A percentile compares a stretch with the other conserved stretches of the same genome.
These are phyloP conservation scores for Dasypus novemcinctus DNA, from an alignment of 2,113 vertebrate genomes.

Conservation along the genomic window DNA sequence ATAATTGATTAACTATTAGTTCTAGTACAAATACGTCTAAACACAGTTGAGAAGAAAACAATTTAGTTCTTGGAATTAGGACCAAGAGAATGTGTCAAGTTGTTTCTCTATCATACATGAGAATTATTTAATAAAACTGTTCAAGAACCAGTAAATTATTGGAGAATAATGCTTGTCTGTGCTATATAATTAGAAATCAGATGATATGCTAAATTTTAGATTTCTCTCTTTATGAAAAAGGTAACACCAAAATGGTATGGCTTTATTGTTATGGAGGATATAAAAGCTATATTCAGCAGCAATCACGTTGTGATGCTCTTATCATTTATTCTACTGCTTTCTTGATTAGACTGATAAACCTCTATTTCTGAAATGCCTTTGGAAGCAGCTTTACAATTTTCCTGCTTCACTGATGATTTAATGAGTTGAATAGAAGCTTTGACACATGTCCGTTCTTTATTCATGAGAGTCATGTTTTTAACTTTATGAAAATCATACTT, in stretches of 20 bases:
- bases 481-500: not conserved
- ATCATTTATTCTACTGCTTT: not conserved
- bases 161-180: not conserved
- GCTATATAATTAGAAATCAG: not conserved
- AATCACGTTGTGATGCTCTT: not conserved
- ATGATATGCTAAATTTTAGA: not conserved
- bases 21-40: not conserved
- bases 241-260: accelerated
- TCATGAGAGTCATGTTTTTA: not conserved
- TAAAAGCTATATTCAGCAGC: not conserved
- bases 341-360: not conserved
- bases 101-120: not conserved
- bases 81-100: not conserved
- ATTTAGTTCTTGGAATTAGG: not conserved
- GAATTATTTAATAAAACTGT: not conserved
- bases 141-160: not conserved
- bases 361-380: not conserved
- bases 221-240: not conserved
- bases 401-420: not conserved
- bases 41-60: not conserved
- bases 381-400: not conserved
- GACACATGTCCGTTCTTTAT: not conserved
- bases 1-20: not conserved
- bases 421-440: not conserved
- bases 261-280: not conserved